These are phyloP conservation scores for Yponomeuta plumbellus DNA, from an alignment of 2,888 invertebrate genomes.

Conservation along the genomic window DNA sequence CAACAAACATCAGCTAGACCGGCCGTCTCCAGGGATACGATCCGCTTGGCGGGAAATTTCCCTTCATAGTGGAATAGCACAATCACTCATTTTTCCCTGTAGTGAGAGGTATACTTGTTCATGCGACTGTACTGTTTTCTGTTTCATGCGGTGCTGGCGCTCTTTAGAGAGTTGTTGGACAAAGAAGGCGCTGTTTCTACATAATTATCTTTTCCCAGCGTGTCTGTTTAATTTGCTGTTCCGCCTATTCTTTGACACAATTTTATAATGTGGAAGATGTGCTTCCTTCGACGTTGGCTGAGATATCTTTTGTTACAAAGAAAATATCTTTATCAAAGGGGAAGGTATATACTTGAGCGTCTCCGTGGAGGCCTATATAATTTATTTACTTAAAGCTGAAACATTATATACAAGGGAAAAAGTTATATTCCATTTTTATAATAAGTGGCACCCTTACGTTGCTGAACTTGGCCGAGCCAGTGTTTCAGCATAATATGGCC, in stretches of 20 bases:
- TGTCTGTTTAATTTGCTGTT: constrained; percentile 3
- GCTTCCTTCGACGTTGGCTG: not conserved
- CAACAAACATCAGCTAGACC: too few relatives aligned
- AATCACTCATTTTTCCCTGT: too few relatives aligned
- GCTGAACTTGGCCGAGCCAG: too few relatives aligned
- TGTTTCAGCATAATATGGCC: too few relatives aligned
- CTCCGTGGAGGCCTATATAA: too few relatives aligned
- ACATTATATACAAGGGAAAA: too few relatives aligned
- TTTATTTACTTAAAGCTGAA: too few relatives aligned
- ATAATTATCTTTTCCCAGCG: not conserved
- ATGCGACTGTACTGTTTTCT: not conserved
- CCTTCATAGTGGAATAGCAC: too few relatives aligned
- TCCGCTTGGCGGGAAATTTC: too few relatives aligned
- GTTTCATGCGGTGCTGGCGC: not conserved
- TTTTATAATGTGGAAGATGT: not conserved
- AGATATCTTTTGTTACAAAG: not conserved
- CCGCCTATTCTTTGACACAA: not conserved
- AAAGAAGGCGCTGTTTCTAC: constrained; percentile 2
- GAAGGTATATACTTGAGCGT: not conserved
- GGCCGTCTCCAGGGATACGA: too few relatives aligned
- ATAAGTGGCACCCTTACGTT: too few relatives aligned
- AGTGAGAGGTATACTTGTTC: not conserved
- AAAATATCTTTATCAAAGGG: not conserved
- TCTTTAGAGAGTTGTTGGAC: not conserved
- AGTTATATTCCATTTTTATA: too few relatives aligned